These are phyloP conservation scores for Sebastes nivosus DNA, from an alignment of 2,797 vertebrate genomes.

Conservation along the genomic window DNA sequence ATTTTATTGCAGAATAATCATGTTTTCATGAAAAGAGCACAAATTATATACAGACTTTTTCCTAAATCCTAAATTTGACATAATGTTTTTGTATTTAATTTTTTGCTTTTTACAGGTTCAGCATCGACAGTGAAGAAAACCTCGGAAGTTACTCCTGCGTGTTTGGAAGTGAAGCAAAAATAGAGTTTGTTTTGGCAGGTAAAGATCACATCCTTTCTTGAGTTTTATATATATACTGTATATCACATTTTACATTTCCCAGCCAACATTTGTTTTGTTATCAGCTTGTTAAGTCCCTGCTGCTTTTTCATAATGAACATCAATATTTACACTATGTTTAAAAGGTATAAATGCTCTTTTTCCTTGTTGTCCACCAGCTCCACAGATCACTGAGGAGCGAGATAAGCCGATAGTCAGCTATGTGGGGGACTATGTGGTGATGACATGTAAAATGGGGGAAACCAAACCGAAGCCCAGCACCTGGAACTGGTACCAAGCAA, in stretches of 20 bases:
- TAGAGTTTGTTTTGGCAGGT: slow-evolving; percentile 77
- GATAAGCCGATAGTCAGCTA: slow-evolving; percentile 87
- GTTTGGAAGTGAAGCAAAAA: slow-evolving; percentile 63
- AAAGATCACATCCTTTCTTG: background rate
- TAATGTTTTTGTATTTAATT: background rate
- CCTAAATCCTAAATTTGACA: background rate
- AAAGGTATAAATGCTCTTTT: background rate
- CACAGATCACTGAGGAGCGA: slow-evolving; percentile 73
- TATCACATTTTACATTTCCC: background rate
- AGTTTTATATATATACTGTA: background rate
- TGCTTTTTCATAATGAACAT: background rate
- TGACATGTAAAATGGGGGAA: slow-evolving; percentile 81
- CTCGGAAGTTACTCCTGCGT: slow-evolving; percentile 79
- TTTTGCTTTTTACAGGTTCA: slow-evolving; percentile 60
- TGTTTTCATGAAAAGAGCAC: background rate
- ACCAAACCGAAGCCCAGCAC: slow-evolving; percentile 52
- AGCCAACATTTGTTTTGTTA: background rate
- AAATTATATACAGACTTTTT: background rate
- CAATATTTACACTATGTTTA: background rate
- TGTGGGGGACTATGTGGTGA: slow-evolving; percentile 79
- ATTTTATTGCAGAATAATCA: background rate
- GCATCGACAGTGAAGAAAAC: slow-evolving; percentile 52
- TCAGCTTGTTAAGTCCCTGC: background rate
- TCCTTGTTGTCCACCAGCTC: slow-evolving; percentile 75
- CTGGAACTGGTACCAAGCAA: slow-evolving; percentile 88